Evolutionary conservation across 2,113 vertebrate species (phyloP), one percentile per base, ranked within the genome.

Genomic region (Coturnix japonica): DNA sequence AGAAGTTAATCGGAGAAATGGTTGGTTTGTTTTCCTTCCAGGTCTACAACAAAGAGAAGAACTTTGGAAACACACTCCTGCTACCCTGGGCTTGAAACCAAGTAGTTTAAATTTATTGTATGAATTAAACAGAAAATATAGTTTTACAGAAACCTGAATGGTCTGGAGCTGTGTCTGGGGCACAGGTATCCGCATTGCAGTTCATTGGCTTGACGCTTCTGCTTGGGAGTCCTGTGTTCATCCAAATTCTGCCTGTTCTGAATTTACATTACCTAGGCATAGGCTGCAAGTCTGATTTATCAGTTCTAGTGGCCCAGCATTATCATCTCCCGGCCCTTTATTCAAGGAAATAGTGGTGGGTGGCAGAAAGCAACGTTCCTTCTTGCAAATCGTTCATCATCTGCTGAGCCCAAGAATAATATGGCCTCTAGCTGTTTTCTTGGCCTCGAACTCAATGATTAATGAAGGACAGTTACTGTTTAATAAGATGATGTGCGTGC

Each of bases 361-460:
- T 53, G 57, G 57, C 57, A 92, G 66, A 94, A 81, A 69, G 39
- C 23, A 69, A 25, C 17, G 26, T 78, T 83, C 13, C 9, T 46
- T 75, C 56, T 47, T 60, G 21, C 54, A 85, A 69, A 64, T 35
- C 4, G 4, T 74, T 91, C 80, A 2, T 74, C 69, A 33, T 88
- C 66, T 83, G 4, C 44, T 79, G 44, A 70, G 30, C 71, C 33
- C 54, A 57, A 41, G 41, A 23, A 65, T 77, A 69, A 74, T 23
- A 49, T 35, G 65, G 23, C 53, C 47, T 83, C 65, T 88, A 59
- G 61, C 83, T 86, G 64, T 77, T 86, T 95, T 95, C 80, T 78
- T 95, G 93, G 70, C 93, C 92, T 93, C 81, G 74, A 81, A 63
- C 54, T 54, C 44, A 19, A 51, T 86, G 83, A 87, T 75, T 85